Evolutionary conservation across 2,113 vertebrate species (phyloP).

Genomic region (Nasalis larvatus): DNA sequence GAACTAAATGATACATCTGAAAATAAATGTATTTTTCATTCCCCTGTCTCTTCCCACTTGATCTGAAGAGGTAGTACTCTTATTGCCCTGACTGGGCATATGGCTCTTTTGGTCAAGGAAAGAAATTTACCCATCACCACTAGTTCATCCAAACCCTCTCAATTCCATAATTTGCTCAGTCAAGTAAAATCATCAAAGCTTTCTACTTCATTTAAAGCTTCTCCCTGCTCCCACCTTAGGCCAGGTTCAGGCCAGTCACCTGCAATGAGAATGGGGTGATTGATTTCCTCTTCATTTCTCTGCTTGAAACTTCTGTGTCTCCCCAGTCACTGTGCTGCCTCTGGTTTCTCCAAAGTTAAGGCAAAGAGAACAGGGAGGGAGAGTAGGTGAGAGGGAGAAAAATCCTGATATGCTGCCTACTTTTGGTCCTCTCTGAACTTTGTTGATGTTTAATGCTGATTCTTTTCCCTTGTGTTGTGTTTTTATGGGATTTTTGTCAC

Average conservation of each 20-base stretch:
- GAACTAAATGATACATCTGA: not conserved
- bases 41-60: not conserved
- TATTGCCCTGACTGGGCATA: not conserved
- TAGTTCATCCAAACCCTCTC: not conserved
- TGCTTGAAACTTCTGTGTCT: not conserved
- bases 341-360: not conserved
- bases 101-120: not conserved
- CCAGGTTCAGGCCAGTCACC: not conserved
- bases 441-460: not conserved
- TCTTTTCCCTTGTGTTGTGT: not conserved
- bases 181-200: not conserved
- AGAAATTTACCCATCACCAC: not conserved
- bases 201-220: not conserved
- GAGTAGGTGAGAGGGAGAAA: not conserved
- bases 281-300: not conserved
- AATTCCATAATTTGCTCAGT: not conserved
- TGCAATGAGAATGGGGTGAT: no score
- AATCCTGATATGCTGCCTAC: not conserved
- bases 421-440: not conserved
- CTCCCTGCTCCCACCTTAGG: not conserved
- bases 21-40: not conserved
- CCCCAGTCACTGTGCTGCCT: rapidly evolving
- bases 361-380: not conserved
- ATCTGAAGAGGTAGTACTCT: not conserved
- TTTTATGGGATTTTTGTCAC: not conserved